Percentiles rank a stretch among this genome's conserved stretches.
These are phyloP conservation scores for Antheraea mylitta DNA, from an alignment of 1,140 invertebrate species.

Conservation along the genomic window DNA sequence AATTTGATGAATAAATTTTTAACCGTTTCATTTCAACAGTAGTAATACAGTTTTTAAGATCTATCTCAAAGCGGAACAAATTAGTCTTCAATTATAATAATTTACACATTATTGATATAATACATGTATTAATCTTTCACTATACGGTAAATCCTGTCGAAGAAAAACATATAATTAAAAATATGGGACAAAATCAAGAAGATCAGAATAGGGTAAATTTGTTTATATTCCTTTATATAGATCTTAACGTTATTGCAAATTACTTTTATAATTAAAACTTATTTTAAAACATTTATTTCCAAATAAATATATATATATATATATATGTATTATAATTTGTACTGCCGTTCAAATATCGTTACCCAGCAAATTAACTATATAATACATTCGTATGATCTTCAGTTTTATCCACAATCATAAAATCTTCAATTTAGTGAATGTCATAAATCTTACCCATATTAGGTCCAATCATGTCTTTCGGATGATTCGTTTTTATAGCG, in stretches of 20 bases:
- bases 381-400: not conserved
- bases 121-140: not conserved
- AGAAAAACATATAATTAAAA: not conserved
- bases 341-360: not conserved
- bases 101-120: not conserved
- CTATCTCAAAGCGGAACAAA: not conserved
- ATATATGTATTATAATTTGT: too few relatives aligned
- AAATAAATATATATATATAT: too few relatives aligned
- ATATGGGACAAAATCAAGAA: not conserved
- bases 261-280: too few relatives aligned
- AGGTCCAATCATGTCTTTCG: slow-evolving; percentile 86
- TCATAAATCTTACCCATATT: slow-evolving; percentile 83
- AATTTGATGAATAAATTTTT: too few relatives aligned
- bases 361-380: not conserved
- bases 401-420: not conserved
- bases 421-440: not conserved
- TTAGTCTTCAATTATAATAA: slow-evolving; percentile 6
- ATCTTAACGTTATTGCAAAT: too few relatives aligned
- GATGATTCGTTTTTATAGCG: slow-evolving; percentile 89
- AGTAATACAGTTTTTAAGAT: too few relatives aligned
- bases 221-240: too few relatives aligned
- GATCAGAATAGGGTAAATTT: too few relatives aligned
- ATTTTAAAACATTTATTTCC: too few relatives aligned
- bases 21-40: too few relatives aligned
- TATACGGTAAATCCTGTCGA: not conserved